Evolutionary conservation across 2,888 invertebrate genomes (phyloP), one percentile per base, ranked within the genome.

Genomic region (Plagodis dolabraria): DNA sequence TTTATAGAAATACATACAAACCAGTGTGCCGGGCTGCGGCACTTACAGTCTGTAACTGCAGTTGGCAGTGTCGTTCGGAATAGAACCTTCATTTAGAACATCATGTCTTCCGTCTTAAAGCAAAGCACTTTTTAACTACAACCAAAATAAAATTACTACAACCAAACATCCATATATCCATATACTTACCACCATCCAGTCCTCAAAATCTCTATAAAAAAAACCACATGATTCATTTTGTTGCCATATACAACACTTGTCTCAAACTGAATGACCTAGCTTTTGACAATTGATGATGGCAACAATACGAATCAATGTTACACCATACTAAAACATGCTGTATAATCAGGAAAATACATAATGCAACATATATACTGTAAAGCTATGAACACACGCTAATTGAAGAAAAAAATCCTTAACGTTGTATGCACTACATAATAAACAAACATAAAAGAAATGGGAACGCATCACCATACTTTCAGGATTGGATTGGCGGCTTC

Each of bases 361-460:
- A 49, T 47, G 54, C 44, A 60, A 62, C 59, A 62, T 38, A 51
- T 52, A 53, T 62, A 53, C 54, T 63, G 65, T 64, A 74, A 84
- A 89, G 90, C 90, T 89, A 89, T 90, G 89, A 90, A 90, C 90
- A 89, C 86, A 88, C 86, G 76, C 82, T 80, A 61, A 70, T 71
- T 59, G 50, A 65, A 67, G 49, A 68, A 45, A 57, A 45, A 64
- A 61, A 60, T 8, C 4, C 10, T 46, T 33, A 54, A 36, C 5
- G 6, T 12, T 35, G 38, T 38, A 47, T 22, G 40, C 47, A 47
- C 12, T 45, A 52, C 38, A 55, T 51, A 51, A 33, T 10, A 47
- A n/a, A 5, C 7, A 60, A 8, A 9, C 10, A 34, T 40, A 22
- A 43, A 6, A 43, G 9, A 51, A 53, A 46, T 52, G 53, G 50